A percentile compares a stretch with the other conserved stretches of the same genome.
Conservation (phyloP, 2,113 vertebrate species). For the Casuarius casuarius region DNA sequence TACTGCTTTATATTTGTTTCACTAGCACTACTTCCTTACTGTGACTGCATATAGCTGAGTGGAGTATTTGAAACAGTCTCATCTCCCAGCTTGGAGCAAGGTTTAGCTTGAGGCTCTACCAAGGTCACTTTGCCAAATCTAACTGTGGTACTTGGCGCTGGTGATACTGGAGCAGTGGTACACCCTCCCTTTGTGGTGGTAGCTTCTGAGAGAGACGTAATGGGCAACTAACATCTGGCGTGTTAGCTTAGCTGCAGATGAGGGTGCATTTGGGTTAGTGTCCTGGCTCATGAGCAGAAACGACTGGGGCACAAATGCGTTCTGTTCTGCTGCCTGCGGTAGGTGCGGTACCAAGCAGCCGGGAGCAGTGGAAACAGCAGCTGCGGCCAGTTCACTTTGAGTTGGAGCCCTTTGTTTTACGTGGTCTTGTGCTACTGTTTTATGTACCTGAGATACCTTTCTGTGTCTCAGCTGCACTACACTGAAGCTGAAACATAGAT, state of each 20-base stretch:
- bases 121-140: not conserved
- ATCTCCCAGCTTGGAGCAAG: not conserved
- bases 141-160: not conserved
- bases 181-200: not conserved
- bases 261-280: not conserved
- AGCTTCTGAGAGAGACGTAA: not conserved
- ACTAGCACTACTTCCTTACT: not conserved
- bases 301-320: not conserved
- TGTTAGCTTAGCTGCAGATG: not conserved
- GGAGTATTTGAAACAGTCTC: not conserved
- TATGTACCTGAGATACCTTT: not conserved
- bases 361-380: not conserved
- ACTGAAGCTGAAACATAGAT: not conserved
- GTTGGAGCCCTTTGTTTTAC: not conserved
- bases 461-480: not conserved
- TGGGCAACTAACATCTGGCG: not conserved
- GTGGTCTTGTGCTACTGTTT: not conserved
- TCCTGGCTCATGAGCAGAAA: not conserved
- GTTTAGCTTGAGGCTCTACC: not conserved
- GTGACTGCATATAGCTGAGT: not conserved
- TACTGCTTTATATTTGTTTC: not conserved
- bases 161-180: not conserved
- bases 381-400: not conserved
- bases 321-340: not conserved
- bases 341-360: not conserved